Evolutionary conservation across 1,140 invertebrate species (phyloP), one percentile per base, ranked within the genome.

Genomic region (Macrostomum lignano): DNA sequence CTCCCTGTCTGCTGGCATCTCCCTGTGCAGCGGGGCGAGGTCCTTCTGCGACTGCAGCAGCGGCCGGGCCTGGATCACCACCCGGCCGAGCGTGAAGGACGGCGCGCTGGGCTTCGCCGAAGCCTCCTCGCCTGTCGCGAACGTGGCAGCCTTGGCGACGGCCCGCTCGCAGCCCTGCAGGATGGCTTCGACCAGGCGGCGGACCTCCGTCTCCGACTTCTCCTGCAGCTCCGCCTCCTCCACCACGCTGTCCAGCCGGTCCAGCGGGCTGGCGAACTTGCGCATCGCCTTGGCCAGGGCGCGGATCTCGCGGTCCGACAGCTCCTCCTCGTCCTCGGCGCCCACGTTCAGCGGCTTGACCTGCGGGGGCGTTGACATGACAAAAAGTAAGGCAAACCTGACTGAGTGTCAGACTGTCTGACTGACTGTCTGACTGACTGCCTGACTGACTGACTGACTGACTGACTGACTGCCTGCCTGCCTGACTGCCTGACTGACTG

Each of bases 161-260:
- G 73, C 73, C 35, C 70, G 65, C 40, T 73, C 67, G 58, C 81
- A 93, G 35, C 73, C 61, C 34, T 71, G 68, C 37, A 72, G 68
- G 21, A 93, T 53, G 40, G 73, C 65, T 51, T 88, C 76, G 1
- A 72, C 78, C 14, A 96, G 57, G 44, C 71, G 73, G 36, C 69
- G 69, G 14, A 94, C 54, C 45, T 94, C 84, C 4, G 70, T 65
- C 41, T 82, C 62, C 1, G 78, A 74, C 49, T 93, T 93, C 43
- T 94, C 82, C 55, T 82, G 74, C 10, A 96, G 55, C 51, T 93
- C 84, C 14, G 82, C 78, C 65, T 96, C 86, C 46, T 73, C 71
- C 1, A 84, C 81, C 42, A 96, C 77, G 20, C 74, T 74, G 46
- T 93, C 82, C 17, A 96, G 57, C 36, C 86, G 52, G 47, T 76